phyloP scores from a whole-genome alignment of 2,888 invertebrate genomes.

The Clusia tigrina region DNA sequence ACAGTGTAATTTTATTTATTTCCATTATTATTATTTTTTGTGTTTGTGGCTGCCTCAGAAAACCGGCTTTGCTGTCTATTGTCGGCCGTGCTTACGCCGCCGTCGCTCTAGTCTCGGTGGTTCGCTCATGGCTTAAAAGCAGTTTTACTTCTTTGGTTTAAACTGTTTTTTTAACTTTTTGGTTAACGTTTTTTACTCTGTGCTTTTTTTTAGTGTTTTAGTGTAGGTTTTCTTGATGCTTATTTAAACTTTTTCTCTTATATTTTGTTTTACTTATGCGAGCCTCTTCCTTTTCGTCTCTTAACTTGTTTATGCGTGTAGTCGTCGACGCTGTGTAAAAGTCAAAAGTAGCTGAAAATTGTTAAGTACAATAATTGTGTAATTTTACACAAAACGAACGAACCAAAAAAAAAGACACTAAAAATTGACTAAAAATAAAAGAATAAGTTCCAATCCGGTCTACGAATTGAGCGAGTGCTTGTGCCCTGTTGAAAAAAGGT shows the following conservation, averaged over 20 bases:
- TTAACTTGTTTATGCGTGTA: constrained; percentile 5
- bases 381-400: too few relatives aligned
- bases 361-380: constrained; percentile 5
- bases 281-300: neutral
- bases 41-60: neutral
- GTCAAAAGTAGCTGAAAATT: neutral
- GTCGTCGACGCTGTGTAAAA: constrained; percentile 4
- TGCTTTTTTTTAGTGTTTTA: constrained; percentile 7
- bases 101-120: too few relatives aligned
- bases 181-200: neutral
- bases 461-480: neutral
- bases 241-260: neutral
- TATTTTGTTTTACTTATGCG: constrained; percentile 1
- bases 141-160: neutral
- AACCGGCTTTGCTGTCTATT: constrained; percentile 4
- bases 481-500: neutral
- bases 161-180: neutral
- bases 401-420: too few relatives aligned
- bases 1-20: neutral
- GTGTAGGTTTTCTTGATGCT: neutral
- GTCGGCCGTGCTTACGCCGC: neutral
- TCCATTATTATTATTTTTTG: neutral
- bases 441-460: too few relatives aligned
- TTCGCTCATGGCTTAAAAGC: neutral
- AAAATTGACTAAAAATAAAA: too few relatives aligned